A percentile compares a stretch with the other conserved stretches of the same genome.
phyloP scores from a whole-genome alignment of 2,888 invertebrate genomes.

The Papilio elwesi region DNA sequence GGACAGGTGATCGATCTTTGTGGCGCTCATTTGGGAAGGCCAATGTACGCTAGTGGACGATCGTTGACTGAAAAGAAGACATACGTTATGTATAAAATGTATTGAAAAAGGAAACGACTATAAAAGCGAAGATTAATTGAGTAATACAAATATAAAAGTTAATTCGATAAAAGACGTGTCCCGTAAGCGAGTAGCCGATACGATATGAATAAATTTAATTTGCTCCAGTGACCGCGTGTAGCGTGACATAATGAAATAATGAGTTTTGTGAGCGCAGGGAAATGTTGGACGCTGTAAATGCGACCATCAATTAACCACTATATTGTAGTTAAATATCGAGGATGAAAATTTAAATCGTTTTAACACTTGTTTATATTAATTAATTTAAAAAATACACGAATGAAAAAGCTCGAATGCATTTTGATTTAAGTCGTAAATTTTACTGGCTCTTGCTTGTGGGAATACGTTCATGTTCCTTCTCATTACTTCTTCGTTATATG shows the following conservation, averaged over 20 bases:
- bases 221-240: conserved; percentile 43
- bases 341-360: conserved; percentile 35
- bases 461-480: not conserved
- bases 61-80: too few species aligned
- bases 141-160: not conserved
- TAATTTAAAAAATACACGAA: conserved; percentile 20
- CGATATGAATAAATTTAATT: conserved; percentile 44
- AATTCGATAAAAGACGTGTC: not conserved
- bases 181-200: conserved; percentile 15
- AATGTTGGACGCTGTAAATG: conserved; percentile 35
- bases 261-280: conserved; percentile 40
- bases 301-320: conserved; percentile 37
- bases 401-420: conserved; percentile 11
- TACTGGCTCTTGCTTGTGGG: not conserved
- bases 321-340: conserved; percentile 34
- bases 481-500: too few species aligned
- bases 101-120: not conserved
- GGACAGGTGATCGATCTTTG: too few species aligned
- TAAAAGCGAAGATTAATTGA: not conserved
- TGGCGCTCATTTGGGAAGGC: too few species aligned
- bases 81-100: not conserved
- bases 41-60: too few species aligned
- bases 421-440: not conserved
- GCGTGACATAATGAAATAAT: conserved; percentile 61
- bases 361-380: conserved; percentile 31